These are phyloP conservation scores for Cossypha polioptera DNA, from an alignment of 2,797 vertebrate species.

Conservation along the genomic window DNA sequence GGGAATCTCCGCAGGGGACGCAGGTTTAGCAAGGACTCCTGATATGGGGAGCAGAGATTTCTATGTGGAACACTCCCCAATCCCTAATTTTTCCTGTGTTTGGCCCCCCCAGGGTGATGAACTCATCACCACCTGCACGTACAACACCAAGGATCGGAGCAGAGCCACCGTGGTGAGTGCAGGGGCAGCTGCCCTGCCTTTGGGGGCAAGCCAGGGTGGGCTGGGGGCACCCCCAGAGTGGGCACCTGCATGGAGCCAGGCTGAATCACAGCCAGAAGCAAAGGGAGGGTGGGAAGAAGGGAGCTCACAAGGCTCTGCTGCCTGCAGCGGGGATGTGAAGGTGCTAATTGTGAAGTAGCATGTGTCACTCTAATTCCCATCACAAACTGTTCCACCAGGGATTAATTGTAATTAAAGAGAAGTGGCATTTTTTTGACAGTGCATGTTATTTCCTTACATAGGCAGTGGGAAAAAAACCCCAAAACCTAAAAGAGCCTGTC, in stretches of 20 bases:
- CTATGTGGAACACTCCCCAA: fast-evolving
- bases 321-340: not conserved
- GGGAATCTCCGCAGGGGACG: not conserved
- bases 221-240: not conserved
- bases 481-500: not conserved
- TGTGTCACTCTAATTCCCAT: slow-evolving; percentile 24
- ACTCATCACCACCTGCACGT: slow-evolving; percentile 89
- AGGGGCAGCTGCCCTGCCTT: not conserved
- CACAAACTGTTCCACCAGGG: not conserved
- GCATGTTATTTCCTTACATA: slow-evolving; percentile 21
- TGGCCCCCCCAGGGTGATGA: slow-evolving; percentile 81
- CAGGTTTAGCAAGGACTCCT: not conserved
- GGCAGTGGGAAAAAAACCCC: not conserved
- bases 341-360: slow-evolving; percentile 19
- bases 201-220: not conserved
- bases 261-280: not conserved
- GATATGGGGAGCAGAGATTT: not conserved
- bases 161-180: slow-evolving; percentile 85
- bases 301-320: not conserved
- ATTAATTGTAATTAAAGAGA: slow-evolving; percentile 58
- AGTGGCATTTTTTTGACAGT: slow-evolving; percentile 39
- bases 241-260: not conserved
- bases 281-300: not conserved
- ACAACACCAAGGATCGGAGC: slow-evolving; percentile 84
- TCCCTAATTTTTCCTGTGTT: not conserved